Evolutionary conservation across 2,797 vertebrate genomes (phyloP), one percentile per base, ranked within the genome.

Genomic region (Sitta carolinensis): DNA sequence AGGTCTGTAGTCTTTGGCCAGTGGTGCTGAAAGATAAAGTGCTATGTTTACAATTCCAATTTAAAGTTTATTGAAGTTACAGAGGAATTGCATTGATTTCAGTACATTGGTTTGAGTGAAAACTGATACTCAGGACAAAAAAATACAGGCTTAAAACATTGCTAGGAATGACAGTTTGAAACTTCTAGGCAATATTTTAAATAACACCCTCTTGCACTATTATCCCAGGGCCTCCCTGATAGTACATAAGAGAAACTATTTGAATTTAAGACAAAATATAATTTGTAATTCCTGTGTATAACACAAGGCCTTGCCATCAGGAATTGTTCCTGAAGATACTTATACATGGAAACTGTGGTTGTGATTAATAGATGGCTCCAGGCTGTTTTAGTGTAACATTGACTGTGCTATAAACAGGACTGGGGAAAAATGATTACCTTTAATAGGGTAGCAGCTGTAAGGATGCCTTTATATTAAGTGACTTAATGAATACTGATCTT

Each of bases 401-500:
- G 92, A 84, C 68, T 74, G 48, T 63, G 89, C 89, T 59, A n/a
- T 58, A 89, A 96, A 95, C 94, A 78, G 94, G 93, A 91, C 82
- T 76, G 79, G 66, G 72, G 50, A 61, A 73, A 87, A 87, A 94
- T 93, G 69, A 43, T n/a, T 43, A 22, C 62, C 30, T 86, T 88
- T 95, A 95, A 95, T 84, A 77, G 78, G 80, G 85, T 52, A 67
- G 73, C 93, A 95, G 64, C 94, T 88, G 80, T 94, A 88, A 94
- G 95, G 91, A 62, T 94, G 93, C 95, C 80, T 95, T 97, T 97
- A 95, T 94, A 89, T 96, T 97, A 96, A 97, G 94, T 96, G 94
- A 97, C 91, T 96, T 97, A 97, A 97, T 96, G 97, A 97, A 96
- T 96, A 96, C 88, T 87, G 96, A 97, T 95, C 95, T 90, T 52